phyloP scores from a whole-genome alignment of 2,888 invertebrate species.

The Trypoxylon attenuatum region DNA sequence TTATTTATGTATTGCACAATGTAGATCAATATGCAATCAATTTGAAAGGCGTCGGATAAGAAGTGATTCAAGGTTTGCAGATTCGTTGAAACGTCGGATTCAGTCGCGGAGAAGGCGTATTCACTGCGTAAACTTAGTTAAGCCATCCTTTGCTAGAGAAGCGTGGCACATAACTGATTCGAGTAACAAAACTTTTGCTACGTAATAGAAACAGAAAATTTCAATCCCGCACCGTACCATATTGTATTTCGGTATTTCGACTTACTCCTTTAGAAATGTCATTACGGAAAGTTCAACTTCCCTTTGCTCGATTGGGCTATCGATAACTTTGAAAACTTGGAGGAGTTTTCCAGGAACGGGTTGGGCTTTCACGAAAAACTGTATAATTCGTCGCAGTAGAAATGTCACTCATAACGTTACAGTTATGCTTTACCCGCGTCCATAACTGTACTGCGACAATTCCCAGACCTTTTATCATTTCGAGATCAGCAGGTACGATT shows the following conservation, averaged over 20 bases:
- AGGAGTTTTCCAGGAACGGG: background rate
- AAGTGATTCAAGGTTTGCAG: background rate
- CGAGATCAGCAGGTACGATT: constrained; percentile 35
- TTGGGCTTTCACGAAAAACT: constrained; percentile 9
- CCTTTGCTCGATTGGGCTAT: no score
- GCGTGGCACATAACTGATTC: constrained; percentile 33
- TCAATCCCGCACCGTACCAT: background rate
- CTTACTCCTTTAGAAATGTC: no score
- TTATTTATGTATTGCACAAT: background rate
- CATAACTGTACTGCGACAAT: constrained; percentile 45
- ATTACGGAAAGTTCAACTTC: no score
- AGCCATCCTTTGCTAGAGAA: constrained; percentile 34
- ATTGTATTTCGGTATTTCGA: no score
- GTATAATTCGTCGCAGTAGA: constrained; percentile 17
- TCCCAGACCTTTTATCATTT: constrained; percentile 44
- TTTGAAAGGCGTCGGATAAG: background rate
- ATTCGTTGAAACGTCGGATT: constrained; percentile 10
- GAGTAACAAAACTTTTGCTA: constrained; percentile 14
- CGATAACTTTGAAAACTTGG: no score
- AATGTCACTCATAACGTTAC: constrained; percentile 41
- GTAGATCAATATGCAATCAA: background rate
- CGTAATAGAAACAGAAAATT: constrained; percentile 2
- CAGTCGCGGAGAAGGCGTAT: constrained; percentile 21
- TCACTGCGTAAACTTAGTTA: constrained; percentile 42
- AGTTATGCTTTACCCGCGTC: constrained; percentile 43